Conservation (phyloP, 2,888 invertebrate genomes). For the Plebejus melissa region DNA sequence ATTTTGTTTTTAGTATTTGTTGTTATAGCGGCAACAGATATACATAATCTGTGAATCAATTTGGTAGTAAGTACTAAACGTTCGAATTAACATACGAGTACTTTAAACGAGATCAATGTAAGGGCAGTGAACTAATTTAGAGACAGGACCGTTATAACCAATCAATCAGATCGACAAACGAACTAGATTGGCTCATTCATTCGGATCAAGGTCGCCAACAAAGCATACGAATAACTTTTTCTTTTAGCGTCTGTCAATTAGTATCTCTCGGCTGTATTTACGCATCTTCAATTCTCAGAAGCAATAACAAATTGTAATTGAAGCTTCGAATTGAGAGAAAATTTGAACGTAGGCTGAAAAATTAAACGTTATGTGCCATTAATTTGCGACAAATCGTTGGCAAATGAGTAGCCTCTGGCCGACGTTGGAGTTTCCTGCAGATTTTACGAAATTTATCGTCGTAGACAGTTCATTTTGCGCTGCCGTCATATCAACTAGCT, state of each 20-base stretch:
- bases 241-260: slow-evolving; percentile 17
- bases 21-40: no score
- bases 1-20: no score
- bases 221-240: neutral
- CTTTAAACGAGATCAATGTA: slow-evolving; percentile 18
- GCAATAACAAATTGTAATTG: neutral
- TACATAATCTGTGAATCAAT: neutral
- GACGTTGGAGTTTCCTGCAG: neutral
- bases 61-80: neutral
- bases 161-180: slow-evolving; percentile 19
- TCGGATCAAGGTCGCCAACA: slow-evolving; percentile 12
- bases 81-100: neutral
- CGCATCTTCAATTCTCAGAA: slow-evolving; percentile 1
- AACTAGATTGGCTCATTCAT: slow-evolving; percentile 10
- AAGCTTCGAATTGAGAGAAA: neutral
- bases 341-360: neutral
- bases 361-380: neutral
- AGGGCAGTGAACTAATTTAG: slow-evolving; percentile 5
- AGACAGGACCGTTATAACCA: slow-evolving; percentile 13
- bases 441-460: neutral
- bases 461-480: neutral
- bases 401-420: neutral
- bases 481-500: neutral
- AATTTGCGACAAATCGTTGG: neutral
- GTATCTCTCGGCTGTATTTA: slow-evolving; percentile 2